Evolutionary conservation across 1,140 invertebrate genomes (phyloP), one percentile per base, ranked within the genome.

Genomic region (Pseudobourletiella spinata): DNA sequence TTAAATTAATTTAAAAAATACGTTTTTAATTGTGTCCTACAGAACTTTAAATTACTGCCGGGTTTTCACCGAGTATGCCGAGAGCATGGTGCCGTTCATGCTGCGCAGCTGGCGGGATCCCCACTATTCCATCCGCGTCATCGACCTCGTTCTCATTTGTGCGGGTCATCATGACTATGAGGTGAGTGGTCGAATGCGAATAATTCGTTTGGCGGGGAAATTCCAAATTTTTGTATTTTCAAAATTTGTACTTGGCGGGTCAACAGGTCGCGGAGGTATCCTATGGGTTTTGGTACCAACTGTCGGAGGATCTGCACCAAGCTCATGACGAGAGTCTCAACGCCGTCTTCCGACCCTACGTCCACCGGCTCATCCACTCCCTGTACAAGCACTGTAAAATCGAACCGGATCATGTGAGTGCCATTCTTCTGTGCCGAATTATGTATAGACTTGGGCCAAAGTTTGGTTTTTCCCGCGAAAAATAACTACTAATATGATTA

Each of bases 141-240:
- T 99, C 56, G 91, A 98, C 74, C 78, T 95, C 70, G 84, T 96
- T 29, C 77, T 98, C 14, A 84, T 88, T 8, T 96, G 95, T 79
- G 89, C 92, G 39, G 91, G 91, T 0, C 93, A 98, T 80, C 92
- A 97, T 76, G 93, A 98, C 76, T 98, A 95, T 79, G 93, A 92
- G 76, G 88, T 89, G n/a, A n/a, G 69, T 76, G 73, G 44, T 25
- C 32, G n/a, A 39, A 14, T 18, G 22, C 16, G n/a, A 43, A 69
- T 50, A 48, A 35, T 22, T 42, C 44, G 59, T 57, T 20, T 46
- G 26, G 43, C 44, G 51, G 28, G 24, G 6, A 39, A 25, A 26
- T 54, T 54, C n/a, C n/a, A n/a, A 54, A 24, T 24, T n/a, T 32
- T 24, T 28, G 8, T 4, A 32, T 30, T 39, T 11, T 11, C 8